Conservation (phyloP, 2,888 invertebrate genomes). For the Aleiodes alternator region DNA sequence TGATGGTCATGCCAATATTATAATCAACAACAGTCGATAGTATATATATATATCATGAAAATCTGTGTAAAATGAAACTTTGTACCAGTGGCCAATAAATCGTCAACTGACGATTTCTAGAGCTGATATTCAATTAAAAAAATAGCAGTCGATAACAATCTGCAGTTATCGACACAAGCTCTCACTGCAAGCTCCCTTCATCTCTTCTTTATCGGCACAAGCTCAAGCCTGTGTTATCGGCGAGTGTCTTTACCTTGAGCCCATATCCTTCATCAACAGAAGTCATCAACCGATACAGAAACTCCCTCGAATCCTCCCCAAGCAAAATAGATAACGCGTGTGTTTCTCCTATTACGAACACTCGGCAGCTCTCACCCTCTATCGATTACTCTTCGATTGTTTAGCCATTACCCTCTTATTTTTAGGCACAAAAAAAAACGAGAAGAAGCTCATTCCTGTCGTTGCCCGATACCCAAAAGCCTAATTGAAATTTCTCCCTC, state of each 20-base stretch:
- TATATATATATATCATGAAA: no score
- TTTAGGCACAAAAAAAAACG: conserved; percentile 63
- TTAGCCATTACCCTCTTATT: conserved; percentile 66
- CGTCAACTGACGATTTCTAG: no score
- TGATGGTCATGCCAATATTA: no score
- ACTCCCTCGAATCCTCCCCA: background rate
- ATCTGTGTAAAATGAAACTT: no score
- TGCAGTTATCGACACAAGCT: background rate
- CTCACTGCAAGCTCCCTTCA: no score
- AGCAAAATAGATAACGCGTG: background rate
- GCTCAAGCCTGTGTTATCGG: background rate
- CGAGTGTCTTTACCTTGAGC: no score
- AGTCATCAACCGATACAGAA: no score
- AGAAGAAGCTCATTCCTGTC: conserved; percentile 51
- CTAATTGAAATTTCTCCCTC: conserved; percentile 60
- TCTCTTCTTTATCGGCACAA: background rate
- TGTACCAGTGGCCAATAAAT: no score
- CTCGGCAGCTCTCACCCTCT: conserved; percentile 51
- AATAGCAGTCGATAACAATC: no score
- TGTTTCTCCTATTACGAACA: no score
- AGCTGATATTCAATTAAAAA: no score
- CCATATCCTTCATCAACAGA: no score
- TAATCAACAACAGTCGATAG: background rate
- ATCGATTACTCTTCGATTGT: conserved; percentile 70
- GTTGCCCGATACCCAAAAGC: conserved; percentile 59